Conservation (phyloP, 2,113 vertebrate species). For the Trichechus manatus region DNA sequence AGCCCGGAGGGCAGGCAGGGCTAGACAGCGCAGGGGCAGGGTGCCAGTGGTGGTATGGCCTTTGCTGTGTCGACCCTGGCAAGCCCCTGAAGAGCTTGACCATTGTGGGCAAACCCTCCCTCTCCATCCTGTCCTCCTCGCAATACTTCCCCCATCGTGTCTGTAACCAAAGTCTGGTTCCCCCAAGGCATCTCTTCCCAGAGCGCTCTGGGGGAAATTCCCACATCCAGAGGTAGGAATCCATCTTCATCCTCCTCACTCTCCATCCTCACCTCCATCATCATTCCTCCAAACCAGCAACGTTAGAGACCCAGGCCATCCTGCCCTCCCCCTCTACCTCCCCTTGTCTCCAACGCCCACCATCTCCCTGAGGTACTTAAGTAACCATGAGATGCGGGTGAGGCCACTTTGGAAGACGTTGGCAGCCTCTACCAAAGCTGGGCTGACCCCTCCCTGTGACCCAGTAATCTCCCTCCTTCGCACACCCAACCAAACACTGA, state of each 20-base stretch:
- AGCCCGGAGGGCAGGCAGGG: rapidly evolving
- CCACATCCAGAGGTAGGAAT: background rate
- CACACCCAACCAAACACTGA: rapidly evolving
- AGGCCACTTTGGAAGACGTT: background rate
- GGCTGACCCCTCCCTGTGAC: no score
- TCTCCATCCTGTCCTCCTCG: rapidly evolving
- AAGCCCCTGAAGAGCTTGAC: background rate
- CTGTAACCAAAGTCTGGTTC: background rate
- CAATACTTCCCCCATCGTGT: background rate
- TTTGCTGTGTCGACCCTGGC: background rate
- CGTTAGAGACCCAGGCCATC: rapidly evolving
- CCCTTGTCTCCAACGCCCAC: background rate
- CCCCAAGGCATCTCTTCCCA: no score
- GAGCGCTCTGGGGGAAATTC: background rate
- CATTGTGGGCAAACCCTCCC: rapidly evolving
- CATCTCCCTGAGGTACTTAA: background rate
- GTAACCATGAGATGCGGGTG: background rate
- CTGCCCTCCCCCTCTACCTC: background rate
- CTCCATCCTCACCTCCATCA: background rate
- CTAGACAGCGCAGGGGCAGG: background rate
- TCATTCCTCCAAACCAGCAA: background rate
- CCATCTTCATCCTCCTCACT: rapidly evolving
- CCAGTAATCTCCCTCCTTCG: no score
- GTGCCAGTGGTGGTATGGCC: background rate
- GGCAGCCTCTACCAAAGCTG: background rate